A percentile compares a stretch with the other conserved stretches of the same genome.
These are phyloP conservation scores for Leptopilina drosophilae DNA, from an alignment of 2,888 invertebrate genomes.

Conservation along the genomic window DNA sequence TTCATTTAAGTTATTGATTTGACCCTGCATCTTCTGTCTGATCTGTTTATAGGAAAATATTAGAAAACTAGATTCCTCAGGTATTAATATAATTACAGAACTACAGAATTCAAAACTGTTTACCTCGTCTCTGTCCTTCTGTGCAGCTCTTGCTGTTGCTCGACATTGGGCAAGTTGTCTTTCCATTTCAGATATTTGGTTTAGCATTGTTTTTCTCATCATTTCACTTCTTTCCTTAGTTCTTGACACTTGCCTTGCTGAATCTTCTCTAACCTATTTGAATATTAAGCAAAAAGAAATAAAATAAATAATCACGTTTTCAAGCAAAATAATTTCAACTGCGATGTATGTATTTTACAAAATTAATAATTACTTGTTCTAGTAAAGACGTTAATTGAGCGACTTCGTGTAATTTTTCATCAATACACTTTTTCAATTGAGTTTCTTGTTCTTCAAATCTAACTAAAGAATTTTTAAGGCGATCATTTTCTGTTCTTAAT, in stretches of 20 bases:
- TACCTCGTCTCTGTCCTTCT: conserved; percentile 84
- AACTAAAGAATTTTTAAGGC: conserved; percentile 78
- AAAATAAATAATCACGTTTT: too few relatives aligned
- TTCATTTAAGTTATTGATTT: conserved; percentile 83
- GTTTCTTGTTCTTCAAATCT: conserved; percentile 81
- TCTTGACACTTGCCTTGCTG: conserved; percentile 82
- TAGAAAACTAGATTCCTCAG: neutral
- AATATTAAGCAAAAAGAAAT: neutral
- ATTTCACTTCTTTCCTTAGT: conserved; percentile 84
- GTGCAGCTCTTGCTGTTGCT: conserved; percentile 82
- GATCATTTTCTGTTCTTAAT: conserved; percentile 78
- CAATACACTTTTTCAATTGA: conserved; percentile 81
- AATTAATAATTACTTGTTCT: conserved; percentile 74
- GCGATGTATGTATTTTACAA: neutral
- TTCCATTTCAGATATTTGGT: conserved; percentile 83
- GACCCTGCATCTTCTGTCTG: conserved; percentile 84
- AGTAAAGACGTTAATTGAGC: conserved; percentile 82
- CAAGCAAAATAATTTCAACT: neutral
- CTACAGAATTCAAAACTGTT: conserved; percentile 1
- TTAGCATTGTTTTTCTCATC: conserved; percentile 81
- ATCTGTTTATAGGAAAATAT: conserved; percentile 76
- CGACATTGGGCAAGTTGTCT: conserved; percentile 82
- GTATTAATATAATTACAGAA: neutral
- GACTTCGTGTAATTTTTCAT: conserved; percentile 84
- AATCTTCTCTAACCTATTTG: conserved; percentile 81